Conservation (phyloP, 2,888 invertebrate genomes). For the Drosophila diplacantha region DNA sequence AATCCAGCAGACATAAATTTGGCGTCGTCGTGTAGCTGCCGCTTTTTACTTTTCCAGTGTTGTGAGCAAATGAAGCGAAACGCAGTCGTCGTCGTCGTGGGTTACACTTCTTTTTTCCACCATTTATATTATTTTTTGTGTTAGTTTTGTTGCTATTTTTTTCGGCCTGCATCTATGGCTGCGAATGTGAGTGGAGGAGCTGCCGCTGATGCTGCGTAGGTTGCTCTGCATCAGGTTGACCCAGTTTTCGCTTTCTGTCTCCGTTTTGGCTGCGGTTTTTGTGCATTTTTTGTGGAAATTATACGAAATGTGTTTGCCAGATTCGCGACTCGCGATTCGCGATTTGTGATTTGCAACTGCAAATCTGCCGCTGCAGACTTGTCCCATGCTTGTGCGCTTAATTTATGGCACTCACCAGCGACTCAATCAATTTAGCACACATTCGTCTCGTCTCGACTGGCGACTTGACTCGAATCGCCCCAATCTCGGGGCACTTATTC, state of each 20-base stretch:
- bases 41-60: slow-evolving; percentile 63
- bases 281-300: slow-evolving; percentile 59
- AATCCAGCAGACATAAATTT: slow-evolving; percentile 65
- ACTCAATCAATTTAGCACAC: slow-evolving; percentile 66
- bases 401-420: slow-evolving; percentile 45
- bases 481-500: slow-evolving; percentile 52
- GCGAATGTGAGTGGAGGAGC: slow-evolving; percentile 36
- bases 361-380: slow-evolving; percentile 51
- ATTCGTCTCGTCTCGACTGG: slow-evolving; percentile 32
- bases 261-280: slow-evolving; percentile 43
- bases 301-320: slow-evolving; percentile 45
- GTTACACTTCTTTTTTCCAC: slow-evolving; percentile 33
- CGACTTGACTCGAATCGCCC: background rate
- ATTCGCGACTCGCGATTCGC: slow-evolving; percentile 6
- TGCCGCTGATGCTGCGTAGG: slow-evolving; percentile 55
- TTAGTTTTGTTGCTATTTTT: slow-evolving; percentile 24
- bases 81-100: slow-evolving; percentile 28
- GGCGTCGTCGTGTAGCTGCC: slow-evolving; percentile 58
- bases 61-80: slow-evolving; percentile 56
- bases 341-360: slow-evolving; percentile 43
- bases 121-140: slow-evolving; percentile 47
- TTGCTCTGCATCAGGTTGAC: slow-evolving; percentile 68
- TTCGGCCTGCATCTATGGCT: slow-evolving; percentile 48
- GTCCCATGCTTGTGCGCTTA: slow-evolving; percentile 46
- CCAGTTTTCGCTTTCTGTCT: slow-evolving; percentile 67